phyloP scores from a whole-genome alignment of 2,888 invertebrate genomes.

The Lapara coniferarum region DNA sequence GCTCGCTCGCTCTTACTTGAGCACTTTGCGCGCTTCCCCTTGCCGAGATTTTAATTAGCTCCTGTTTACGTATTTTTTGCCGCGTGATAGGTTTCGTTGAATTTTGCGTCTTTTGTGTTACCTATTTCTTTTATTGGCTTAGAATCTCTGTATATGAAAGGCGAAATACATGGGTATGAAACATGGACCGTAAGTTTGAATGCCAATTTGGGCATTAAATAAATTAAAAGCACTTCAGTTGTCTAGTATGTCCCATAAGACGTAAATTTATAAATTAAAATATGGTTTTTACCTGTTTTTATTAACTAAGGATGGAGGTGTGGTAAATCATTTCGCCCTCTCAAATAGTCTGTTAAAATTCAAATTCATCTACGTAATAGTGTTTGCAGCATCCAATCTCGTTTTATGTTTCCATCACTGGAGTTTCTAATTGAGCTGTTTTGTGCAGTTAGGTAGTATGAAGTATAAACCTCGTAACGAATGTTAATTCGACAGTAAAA shows the following conservation, averaged over 20 bases:
- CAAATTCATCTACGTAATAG: too few relatives aligned
- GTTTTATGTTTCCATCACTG: neutral
- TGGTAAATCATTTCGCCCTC: too few relatives aligned
- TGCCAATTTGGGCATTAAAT: too few relatives aligned
- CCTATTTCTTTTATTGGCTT: neutral
- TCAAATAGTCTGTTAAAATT: too few relatives aligned
- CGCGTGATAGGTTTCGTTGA: neutral
- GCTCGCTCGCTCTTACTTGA: neutral
- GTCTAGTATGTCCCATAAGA: too few relatives aligned
- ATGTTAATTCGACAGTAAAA: neutral
- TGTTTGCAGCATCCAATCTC: too few relatives aligned
- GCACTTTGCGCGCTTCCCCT: neutral
- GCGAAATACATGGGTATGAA: neutral
- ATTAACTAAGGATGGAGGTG: too few relatives aligned
- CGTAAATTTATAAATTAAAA: too few relatives aligned
- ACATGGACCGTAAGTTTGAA: too few relatives aligned
- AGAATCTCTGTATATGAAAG: neutral
- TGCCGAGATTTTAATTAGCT: neutral
- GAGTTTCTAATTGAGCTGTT: neutral
- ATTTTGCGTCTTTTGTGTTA: neutral
- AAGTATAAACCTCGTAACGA: constrained; percentile 1
- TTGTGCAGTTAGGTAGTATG: neutral
- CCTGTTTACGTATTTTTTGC: neutral
- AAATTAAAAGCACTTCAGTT: too few relatives aligned
- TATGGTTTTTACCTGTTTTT: too few relatives aligned